phyloP scores from a whole-genome alignment of 2,888 invertebrate genomes.

The Nomada flava region DNA sequence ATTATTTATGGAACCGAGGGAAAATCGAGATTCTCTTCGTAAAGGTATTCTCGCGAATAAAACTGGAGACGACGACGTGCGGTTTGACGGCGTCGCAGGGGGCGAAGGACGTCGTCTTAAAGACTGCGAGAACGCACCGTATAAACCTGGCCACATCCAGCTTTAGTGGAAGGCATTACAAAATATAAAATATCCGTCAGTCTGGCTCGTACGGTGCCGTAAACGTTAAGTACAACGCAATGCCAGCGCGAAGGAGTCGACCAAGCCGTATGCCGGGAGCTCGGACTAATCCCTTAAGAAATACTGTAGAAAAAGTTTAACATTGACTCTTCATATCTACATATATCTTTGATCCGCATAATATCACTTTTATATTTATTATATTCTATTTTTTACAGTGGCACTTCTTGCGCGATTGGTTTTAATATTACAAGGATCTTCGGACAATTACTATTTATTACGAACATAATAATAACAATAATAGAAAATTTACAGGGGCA shows the following conservation, averaged over 20 bases:
- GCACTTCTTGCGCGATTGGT: too few relatives aligned
- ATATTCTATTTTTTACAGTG: background rate
- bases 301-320: conserved; percentile 67
- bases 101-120: conserved; percentile 12
- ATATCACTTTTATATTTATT: background rate
- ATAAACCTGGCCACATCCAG: conserved; percentile 37
- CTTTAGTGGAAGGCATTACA: conserved; percentile 61
- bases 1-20: conserved; percentile 27
- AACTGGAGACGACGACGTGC: conserved; percentile 41
- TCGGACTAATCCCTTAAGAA: conserved; percentile 63
- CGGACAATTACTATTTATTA: too few relatives aligned
- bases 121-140: conserved; percentile 49
- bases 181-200: conserved; percentile 72
- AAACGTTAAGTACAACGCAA: conserved; percentile 66
- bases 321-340: background rate
- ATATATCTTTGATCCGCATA: background rate
- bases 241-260: conserved; percentile 57
- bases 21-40: conserved; percentile 25
- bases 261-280: conserved; percentile 31
- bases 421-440: too few relatives aligned
- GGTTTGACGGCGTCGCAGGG: conserved; percentile 27
- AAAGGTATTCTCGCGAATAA: conserved; percentile 32
- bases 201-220: conserved; percentile 52
- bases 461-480: too few relatives aligned
- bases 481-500: too few relatives aligned